phyloP scores from a whole-genome alignment of 2,888 invertebrate species.

The Epistrophe eligans region DNA sequence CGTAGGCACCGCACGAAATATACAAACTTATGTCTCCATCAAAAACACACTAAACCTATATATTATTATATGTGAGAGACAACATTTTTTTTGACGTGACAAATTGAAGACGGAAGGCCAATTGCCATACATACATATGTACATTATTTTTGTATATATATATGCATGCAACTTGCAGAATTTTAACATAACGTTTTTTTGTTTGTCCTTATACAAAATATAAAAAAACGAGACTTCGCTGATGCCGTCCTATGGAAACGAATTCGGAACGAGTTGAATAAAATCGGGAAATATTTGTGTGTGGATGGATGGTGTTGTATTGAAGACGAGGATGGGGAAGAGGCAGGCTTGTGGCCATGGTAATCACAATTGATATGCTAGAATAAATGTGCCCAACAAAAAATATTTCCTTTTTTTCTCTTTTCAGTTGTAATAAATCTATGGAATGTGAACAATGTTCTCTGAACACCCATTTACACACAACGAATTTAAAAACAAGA shows the following conservation, averaged over 20 bases:
- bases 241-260: not conserved
- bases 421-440: not conserved
- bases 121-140: constrained; percentile 12
- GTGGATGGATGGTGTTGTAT: not conserved
- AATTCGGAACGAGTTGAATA: not conserved
- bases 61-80: not conserved
- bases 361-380: not conserved
- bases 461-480: too few relatives aligned
- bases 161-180: constrained; percentile 21
- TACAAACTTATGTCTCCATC: constrained; percentile 14
- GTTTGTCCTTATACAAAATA: not conserved
- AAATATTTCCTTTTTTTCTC: not conserved
- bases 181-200: constrained; percentile 39
- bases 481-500: too few relatives aligned
- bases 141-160: not conserved
- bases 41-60: constrained; percentile 15
- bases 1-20: constrained; percentile 21
- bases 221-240: not conserved
- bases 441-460: too few relatives aligned
- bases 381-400: constrained; percentile 29
- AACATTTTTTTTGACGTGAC: constrained; percentile 19
- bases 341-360: not conserved
- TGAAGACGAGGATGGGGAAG: too few relatives aligned
- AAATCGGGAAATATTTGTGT: not conserved
- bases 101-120: constrained; percentile 50